Evolutionary conservation across 2,888 invertebrate genomes (phyloP).

Genomic region (Tinea trinotella): DNA sequence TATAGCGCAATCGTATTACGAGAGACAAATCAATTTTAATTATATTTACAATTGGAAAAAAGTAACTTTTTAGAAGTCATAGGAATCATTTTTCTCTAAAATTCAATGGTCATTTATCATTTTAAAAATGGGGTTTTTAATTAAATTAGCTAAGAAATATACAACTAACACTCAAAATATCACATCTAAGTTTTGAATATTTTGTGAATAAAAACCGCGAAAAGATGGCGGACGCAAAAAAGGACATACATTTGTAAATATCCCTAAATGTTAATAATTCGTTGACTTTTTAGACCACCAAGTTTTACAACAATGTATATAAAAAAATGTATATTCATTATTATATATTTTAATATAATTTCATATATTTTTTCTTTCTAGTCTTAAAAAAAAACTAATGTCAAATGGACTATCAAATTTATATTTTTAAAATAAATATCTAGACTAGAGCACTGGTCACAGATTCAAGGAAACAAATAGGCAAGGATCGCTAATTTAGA

Average conservation of each 20-base stretch:
- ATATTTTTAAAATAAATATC: constrained; percentile 29
- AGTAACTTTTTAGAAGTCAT: no score
- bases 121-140: constrained; percentile 5
- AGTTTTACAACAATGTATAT: not conserved
- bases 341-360: not conserved
- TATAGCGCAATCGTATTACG: no score
- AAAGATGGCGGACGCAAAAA: not conserved
- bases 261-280: constrained; percentile 10
- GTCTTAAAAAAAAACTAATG: not conserved
- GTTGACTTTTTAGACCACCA: constrained; percentile 2
- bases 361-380: not conserved
- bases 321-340: not conserved
- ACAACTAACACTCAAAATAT: not conserved
- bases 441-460: constrained; percentile 67
- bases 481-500: constrained; percentile 38
- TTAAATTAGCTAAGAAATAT: not conserved
- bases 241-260: constrained; percentile 10
- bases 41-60: no score
- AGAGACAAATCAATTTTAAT: no score
- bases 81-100: no score
- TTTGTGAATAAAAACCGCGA: constrained; percentile 1
- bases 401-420: not conserved
- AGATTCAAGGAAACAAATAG: constrained; percentile 41
- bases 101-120: constrained; percentile 10
- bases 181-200: not conserved